Evolutionary conservation across 2,797 vertebrate species (phyloP).

Genomic region (Cephalopachus bancanus): DNA sequence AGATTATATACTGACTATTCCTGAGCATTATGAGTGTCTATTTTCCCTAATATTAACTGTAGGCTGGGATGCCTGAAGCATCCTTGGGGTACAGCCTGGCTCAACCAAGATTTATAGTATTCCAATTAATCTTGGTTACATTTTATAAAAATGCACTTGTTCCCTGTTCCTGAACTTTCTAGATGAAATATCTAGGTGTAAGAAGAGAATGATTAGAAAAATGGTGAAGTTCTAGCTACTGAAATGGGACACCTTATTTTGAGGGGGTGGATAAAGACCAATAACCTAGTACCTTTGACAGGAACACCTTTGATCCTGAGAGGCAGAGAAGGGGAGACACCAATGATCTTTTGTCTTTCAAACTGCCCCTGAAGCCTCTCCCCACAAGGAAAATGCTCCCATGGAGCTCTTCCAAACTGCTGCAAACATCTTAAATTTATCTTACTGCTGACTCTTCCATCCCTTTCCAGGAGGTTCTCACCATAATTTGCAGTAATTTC

Average conservation of each 20-base stretch:
- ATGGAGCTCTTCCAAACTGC: background rate
- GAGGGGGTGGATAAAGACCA: background rate
- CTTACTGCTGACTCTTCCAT: background rate
- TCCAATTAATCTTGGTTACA: constrained; percentile 19
- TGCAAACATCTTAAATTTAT: constrained; percentile 15
- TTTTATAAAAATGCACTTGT: background rate
- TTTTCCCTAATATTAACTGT: background rate
- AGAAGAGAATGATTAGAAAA: background rate
- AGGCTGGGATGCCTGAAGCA: background rate
- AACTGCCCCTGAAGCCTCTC: background rate
- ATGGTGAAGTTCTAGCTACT: background rate
- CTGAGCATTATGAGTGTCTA: background rate
- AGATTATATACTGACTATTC: background rate
- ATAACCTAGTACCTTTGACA: background rate
- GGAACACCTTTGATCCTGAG: background rate
- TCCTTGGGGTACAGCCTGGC: background rate
- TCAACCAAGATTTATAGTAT: background rate
- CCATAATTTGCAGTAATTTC: background rate
- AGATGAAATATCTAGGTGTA: background rate
- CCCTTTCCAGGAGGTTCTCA: background rate
- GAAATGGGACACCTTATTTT: background rate
- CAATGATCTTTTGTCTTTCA: background rate
- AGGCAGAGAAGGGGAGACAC: background rate
- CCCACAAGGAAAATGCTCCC: background rate
- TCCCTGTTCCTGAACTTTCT: background rate